phyloP scores from a whole-genome alignment of 2,797 vertebrate species.

The Onychomys arenicola region DNA sequence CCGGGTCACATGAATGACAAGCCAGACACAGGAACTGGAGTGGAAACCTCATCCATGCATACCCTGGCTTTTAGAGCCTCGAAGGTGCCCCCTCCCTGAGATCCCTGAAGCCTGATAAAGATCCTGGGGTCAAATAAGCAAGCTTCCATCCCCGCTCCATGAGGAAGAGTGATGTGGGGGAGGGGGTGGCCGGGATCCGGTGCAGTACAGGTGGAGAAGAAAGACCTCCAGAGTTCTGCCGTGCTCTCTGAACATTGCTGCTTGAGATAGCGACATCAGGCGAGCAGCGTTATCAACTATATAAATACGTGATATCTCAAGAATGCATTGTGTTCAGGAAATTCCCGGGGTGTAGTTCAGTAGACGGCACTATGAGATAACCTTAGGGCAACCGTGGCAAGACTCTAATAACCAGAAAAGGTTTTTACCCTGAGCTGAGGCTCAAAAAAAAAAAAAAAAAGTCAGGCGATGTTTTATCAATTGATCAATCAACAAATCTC shows the following conservation, averaged over 20 bases:
- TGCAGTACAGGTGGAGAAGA: not conserved
- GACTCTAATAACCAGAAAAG: slow-evolving; percentile 75
- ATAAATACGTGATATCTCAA: slow-evolving; percentile 78
- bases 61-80: not conserved
- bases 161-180: not conserved
- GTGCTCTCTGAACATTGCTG: slow-evolving; percentile 59
- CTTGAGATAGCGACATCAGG: slow-evolving; percentile 63
- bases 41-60: not conserved
- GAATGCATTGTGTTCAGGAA: slow-evolving; percentile 74
- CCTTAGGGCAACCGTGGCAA: slow-evolving; percentile 8
- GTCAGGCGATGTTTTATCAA: slow-evolving; percentile 48
- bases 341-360: slow-evolving; percentile 68
- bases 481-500: slow-evolving; percentile 44
- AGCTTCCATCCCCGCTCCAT: not conserved
- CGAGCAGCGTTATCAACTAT: slow-evolving; percentile 76
- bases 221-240: slow-evolving; percentile 26
- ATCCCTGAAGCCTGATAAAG: not conserved
- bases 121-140: not conserved
- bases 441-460: not conserved
- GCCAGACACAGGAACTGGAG: not conserved
- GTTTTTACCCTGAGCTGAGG: slow-evolving; percentile 61
- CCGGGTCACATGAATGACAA: not conserved
- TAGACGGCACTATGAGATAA: slow-evolving; percentile 71
- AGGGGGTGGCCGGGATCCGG: not conserved
- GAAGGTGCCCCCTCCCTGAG: not conserved